These are phyloP conservation scores for Thalpophila matura DNA, from an alignment of 2,888 invertebrate genomes.

Conservation along the genomic window DNA sequence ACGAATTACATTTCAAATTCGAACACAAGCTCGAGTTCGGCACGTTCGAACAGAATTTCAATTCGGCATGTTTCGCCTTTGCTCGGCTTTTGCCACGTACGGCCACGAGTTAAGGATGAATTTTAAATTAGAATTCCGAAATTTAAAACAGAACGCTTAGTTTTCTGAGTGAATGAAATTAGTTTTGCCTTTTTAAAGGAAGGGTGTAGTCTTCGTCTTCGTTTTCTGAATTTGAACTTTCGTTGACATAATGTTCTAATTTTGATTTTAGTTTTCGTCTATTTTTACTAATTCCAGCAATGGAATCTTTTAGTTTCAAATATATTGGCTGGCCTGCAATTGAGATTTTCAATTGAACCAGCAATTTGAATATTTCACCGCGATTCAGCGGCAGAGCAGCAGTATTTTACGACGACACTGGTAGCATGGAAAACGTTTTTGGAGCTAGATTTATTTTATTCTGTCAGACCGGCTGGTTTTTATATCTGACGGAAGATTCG, in stretches of 20 bases:
- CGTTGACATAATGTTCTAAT: not conserved
- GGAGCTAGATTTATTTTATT: conserved; percentile 60
- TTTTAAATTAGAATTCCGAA: conserved; percentile 83
- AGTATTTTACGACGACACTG: conserved; percentile 63
- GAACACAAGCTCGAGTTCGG: conserved; percentile 78
- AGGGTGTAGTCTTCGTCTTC: conserved; percentile 15
- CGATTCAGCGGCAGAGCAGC: conserved; percentile 55
- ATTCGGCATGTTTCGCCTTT: conserved; percentile 83
- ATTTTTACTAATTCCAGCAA: conserved; percentile 5
- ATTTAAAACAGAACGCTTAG: conserved; percentile 49
- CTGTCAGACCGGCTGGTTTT: conserved; percentile 58
- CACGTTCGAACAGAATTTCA: conserved; percentile 84
- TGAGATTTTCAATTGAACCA: conserved; percentile 63
- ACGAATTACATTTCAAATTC: conserved; percentile 77
- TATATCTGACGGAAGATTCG: conserved; percentile 52
- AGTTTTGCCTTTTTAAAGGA: conserved; percentile 41
- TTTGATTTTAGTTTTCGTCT: not conserved
- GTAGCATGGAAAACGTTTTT: conserved; percentile 49
- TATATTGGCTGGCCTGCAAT: conserved; percentile 43
- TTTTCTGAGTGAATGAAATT: conserved; percentile 55
- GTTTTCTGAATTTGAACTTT: not conserved
- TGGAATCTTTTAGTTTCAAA: conserved; percentile 36
- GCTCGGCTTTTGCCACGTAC: conserved; percentile 80
- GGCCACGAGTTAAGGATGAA: conserved; percentile 79
- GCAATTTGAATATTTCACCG: conserved; percentile 65